Conservation (phyloP, 2,113 vertebrate species). For the Oriolus oriolus region DNA sequence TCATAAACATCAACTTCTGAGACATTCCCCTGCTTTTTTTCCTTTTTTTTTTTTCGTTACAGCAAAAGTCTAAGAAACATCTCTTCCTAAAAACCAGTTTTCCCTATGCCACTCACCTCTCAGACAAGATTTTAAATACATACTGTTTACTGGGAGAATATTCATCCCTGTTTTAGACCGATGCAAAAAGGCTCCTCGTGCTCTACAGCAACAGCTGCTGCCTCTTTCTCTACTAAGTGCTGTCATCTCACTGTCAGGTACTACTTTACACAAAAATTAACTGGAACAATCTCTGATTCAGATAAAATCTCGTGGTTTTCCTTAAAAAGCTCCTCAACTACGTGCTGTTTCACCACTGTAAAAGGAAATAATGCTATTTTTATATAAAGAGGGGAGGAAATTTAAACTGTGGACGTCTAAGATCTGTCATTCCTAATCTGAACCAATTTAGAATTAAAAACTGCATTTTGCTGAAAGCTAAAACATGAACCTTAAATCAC, state of each 20-base stretch:
- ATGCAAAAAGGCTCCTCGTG: not conserved
- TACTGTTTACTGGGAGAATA: not conserved
- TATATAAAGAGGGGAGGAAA: not conserved
- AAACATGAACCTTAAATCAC: not conserved
- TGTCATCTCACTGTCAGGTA: not conserved
- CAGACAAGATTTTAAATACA: not conserved
- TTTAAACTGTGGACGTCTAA: not conserved
- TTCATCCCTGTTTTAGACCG: not conserved
- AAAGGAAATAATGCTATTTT: not conserved
- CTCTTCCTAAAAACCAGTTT: not conserved
- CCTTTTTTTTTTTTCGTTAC: not conserved
- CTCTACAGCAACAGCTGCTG: not conserved
- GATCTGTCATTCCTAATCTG: not conserved
- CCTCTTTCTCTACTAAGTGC: not conserved
- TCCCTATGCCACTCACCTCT: not conserved
- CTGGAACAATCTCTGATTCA: not conserved
- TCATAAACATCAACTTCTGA: not conserved
- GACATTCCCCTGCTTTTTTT: rapidly evolving
- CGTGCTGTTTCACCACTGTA: not conserved
- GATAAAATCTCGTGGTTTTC: not conserved
- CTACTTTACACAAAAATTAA: not conserved
- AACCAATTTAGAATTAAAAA: not conserved
- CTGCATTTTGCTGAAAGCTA: not conserved
- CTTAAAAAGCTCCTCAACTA: not conserved
- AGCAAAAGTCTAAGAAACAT: not conserved